Evolutionary conservation across 2,797 vertebrate genomes (phyloP).

Genomic region (Peromyscus nudipes): DNA sequence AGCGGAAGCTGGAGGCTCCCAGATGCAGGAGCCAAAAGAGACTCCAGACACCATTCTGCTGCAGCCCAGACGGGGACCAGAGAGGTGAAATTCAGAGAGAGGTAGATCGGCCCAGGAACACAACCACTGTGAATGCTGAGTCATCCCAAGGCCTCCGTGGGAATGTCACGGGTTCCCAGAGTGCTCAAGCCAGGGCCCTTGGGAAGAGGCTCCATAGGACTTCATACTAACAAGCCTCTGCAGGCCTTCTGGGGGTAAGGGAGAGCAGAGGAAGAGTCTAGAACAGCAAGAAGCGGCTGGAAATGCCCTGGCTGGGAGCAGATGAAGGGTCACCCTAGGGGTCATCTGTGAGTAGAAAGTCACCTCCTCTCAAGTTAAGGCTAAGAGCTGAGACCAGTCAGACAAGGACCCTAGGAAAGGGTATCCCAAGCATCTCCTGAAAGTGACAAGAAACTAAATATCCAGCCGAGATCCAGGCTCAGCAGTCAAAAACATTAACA

Average conservation of each 20-base stretch:
- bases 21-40: neutral
- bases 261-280: neutral
- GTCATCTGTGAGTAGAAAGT: too few relatives aligned
- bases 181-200: neutral
- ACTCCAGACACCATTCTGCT: neutral
- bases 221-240: slow-evolving; percentile 62
- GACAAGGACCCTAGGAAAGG: neutral
- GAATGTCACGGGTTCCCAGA: slow-evolving; percentile 49
- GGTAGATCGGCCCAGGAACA: neutral
- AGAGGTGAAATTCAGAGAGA: neutral
- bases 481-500: neutral
- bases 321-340: neutral
- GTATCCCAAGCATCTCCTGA: neutral
- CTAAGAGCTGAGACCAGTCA: neutral
- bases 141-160: slow-evolving; percentile 52
- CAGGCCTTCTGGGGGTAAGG: neutral
- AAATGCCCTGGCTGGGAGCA: neutral
- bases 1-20: neutral
- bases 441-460: neutral
- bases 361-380: neutral
- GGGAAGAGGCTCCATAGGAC: slow-evolving; percentile 59
- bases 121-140: slow-evolving; percentile 47
- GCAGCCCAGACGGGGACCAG: neutral
- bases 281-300: slow-evolving; percentile 7
- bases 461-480: neutral